A percentile compares a stretch with the other conserved stretches of the same genome.
These are phyloP conservation scores for Hesperophylax magnus DNA, from an alignment of 1,140 invertebrate genomes.

Conservation along the genomic window DNA sequence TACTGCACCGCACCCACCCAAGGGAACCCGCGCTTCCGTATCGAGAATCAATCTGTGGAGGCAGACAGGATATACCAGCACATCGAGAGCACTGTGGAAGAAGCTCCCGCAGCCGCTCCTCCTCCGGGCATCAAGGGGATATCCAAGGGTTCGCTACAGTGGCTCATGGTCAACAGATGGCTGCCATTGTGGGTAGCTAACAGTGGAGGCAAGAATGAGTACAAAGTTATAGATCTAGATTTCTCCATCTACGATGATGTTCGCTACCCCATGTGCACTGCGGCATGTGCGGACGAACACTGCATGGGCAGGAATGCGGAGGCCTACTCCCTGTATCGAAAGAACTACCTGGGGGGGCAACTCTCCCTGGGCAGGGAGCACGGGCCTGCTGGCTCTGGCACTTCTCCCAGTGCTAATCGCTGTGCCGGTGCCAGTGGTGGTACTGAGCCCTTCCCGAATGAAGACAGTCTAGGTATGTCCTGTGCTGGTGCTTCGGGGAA, in stretches of 20 bases:
- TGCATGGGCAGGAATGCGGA: constrained; percentile 43
- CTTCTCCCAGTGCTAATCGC: constrained; percentile 34
- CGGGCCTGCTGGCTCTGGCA: not conserved
- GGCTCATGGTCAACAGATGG: constrained; percentile 74
- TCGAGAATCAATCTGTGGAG: constrained; percentile 55
- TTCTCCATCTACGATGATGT: constrained; percentile 62
- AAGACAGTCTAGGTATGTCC: not conserved
- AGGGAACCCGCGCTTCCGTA: constrained; percentile 52
- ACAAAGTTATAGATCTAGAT: constrained; percentile 73
- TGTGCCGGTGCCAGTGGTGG: not conserved
- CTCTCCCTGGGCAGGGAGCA: constrained; percentile 10
- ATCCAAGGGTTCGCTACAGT: constrained; percentile 72
- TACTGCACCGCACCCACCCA: constrained; percentile 59
- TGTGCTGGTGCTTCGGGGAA: constrained; percentile 24
- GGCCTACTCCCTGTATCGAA: constrained; percentile 47
- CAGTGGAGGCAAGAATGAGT: constrained; percentile 67
- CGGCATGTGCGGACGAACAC: constrained; percentile 47
- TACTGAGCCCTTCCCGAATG: constrained; percentile 11
- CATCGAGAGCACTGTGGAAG: constrained; percentile 38
- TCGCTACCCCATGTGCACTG: constrained; percentile 52
- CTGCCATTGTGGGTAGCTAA: constrained; percentile 73
- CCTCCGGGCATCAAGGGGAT: constrained; percentile 65
- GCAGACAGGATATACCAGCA: constrained; percentile 54
- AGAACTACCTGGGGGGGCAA: constrained; percentile 34
- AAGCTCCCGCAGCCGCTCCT: constrained; percentile 25